These are phyloP conservation scores for Botrylloides violaceus DNA, from an alignment of 23 tunicate genomes.

Conservation along the genomic window DNA sequence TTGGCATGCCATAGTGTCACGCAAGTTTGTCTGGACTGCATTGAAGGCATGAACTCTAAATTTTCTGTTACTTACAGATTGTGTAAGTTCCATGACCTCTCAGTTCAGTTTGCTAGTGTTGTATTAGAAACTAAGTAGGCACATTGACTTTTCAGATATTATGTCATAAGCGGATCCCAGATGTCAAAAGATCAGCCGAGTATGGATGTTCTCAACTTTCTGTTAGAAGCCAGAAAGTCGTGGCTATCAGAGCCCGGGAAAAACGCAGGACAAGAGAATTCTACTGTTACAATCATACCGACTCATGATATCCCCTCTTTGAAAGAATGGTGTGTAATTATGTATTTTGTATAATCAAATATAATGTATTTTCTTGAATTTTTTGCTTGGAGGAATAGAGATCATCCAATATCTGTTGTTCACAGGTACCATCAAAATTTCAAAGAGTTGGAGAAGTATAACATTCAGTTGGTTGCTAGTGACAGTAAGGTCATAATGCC, in stretches of 20 bases:
- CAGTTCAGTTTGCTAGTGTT: too few species aligned
- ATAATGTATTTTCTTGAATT: background rate
- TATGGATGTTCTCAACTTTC: constrained; percentile 22
- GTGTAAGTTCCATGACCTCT: too few species aligned
- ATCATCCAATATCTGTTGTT: too few species aligned
- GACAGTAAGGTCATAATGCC: constrained; percentile 60
- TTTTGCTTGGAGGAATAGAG: too few species aligned
- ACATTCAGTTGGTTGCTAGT: constrained; percentile 69
- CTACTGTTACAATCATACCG: constrained; percentile 73
- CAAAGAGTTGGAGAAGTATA: constrained; percentile 41
- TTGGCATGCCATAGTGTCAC: too few species aligned
- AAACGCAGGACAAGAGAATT: constrained; percentile 8
- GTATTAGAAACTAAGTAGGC: too few species aligned
- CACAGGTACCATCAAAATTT: constrained; percentile 60
- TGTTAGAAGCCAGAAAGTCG: constrained; percentile 55
- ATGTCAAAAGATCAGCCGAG: constrained; percentile 45
- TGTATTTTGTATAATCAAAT: background rate
- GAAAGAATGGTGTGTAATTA: constrained; percentile 35
- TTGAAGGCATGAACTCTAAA: too few species aligned
- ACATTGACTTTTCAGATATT: too few species aligned
- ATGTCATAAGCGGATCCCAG: constrained; percentile 68
- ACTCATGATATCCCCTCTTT: constrained; percentile 61
- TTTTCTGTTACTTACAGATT: too few species aligned
- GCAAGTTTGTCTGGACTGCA: too few species aligned
- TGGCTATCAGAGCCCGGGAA: constrained; percentile 27